Conservation (phyloP, 1,140 invertebrate genomes). For the Cotesia glomerata region DNA sequence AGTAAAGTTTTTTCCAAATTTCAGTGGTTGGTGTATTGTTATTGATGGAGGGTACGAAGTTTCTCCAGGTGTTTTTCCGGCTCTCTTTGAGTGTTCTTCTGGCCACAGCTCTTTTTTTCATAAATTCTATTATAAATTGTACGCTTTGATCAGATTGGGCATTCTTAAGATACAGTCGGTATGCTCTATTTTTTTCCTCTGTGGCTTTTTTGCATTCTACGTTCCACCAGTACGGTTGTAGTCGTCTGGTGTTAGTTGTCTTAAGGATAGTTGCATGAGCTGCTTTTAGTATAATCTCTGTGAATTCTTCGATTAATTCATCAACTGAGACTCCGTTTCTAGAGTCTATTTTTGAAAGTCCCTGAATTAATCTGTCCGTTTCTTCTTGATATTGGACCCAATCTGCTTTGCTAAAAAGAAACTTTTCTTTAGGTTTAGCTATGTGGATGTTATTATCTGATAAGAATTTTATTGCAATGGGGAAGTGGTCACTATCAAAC, state of each 20-base stretch:
- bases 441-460: not conserved
- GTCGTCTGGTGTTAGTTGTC: conserved; percentile 33
- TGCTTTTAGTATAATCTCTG: conserved; percentile 34
- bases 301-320: conserved; percentile 34
- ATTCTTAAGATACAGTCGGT: conserved; percentile 38
- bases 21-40: not conserved
- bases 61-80: conserved; percentile 15
- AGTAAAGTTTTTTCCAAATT: conserved; percentile 31
- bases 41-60: conserved; percentile 19
- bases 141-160: conserved; percentile 32
- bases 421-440: conserved; percentile 40
- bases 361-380: not conserved
- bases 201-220: conserved; percentile 40
- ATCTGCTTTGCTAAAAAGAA: conserved; percentile 31
- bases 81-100: conserved; percentile 23
- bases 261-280: conserved; percentile 37
- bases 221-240: conserved; percentile 45
- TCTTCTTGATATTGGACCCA: conserved; percentile 7
- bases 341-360: not conserved
- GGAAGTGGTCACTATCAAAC: conserved; percentile 48
- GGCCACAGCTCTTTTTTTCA: conserved; percentile 35
- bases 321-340: conserved; percentile 8
- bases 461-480: conserved; percentile 24
- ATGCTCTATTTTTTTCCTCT: conserved; percentile 40
- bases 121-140: conserved; percentile 31